Evolutionary conservation across 2,113 vertebrate genomes (phyloP).

Genomic region (Cygnus buccinator): DNA sequence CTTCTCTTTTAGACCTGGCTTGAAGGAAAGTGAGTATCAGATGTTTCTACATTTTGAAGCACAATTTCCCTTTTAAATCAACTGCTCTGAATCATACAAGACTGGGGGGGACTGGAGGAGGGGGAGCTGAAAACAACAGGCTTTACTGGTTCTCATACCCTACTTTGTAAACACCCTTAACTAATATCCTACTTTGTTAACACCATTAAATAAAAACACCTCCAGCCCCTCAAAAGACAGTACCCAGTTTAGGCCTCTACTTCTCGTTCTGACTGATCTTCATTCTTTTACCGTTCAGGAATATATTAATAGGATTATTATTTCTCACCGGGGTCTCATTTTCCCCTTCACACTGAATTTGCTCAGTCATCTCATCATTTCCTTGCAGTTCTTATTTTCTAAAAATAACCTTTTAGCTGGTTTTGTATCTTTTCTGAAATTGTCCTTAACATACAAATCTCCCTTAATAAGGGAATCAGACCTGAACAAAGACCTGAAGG

Average conservation of each 20-base stretch:
- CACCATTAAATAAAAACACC: neutral
- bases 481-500: neutral
- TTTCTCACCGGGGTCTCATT: neutral
- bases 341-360: neutral
- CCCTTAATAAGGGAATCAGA: neutral
- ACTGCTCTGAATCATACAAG: neutral
- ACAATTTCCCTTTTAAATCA: slow-evolving; percentile 17
- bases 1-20: neutral
- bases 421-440: neutral
- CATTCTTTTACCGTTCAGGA: neutral
- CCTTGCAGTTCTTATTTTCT: neutral
- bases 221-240: neutral
- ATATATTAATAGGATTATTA: neutral
- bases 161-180: neutral
- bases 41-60: neutral
- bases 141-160: neutral
- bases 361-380: neutral
- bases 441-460: neutral
- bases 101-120: neutral
- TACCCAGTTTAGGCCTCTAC: neutral
- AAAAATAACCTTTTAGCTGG: neutral
- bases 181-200: neutral
- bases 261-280: neutral
- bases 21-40: neutral
- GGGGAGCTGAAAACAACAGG: neutral